Evolutionary conservation across 2,113 vertebrate genomes (phyloP).

Genomic region (Upupa epops): DNA sequence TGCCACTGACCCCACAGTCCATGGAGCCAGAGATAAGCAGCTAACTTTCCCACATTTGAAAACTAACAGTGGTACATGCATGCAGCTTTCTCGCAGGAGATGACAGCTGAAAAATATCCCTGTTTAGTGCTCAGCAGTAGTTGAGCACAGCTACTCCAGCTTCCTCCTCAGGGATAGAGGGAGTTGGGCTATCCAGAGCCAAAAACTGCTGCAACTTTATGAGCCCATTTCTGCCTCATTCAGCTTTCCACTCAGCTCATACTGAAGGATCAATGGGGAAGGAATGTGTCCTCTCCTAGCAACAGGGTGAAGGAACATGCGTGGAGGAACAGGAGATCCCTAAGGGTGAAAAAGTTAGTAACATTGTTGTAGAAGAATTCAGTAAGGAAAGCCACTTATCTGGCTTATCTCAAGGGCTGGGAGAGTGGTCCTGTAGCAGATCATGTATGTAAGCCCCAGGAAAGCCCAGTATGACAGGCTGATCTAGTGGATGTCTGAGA

Average conservation of each 20-base stretch:
- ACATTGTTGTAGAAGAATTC: not conserved
- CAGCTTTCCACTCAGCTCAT: not conserved
- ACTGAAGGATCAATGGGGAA: not conserved
- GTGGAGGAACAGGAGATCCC: not conserved
- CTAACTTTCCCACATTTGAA: not conserved
- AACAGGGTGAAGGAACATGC: fast-evolving
- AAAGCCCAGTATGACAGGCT: not conserved
- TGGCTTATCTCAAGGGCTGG: not conserved
- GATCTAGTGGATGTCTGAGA: not conserved
- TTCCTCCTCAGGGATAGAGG: not conserved
- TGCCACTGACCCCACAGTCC: not conserved
- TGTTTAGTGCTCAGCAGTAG: not conserved
- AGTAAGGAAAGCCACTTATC: not conserved
- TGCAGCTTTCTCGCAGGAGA: not conserved
- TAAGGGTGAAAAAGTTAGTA: not conserved
- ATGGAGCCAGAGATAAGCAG: not conserved
- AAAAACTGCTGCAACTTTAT: not conserved
- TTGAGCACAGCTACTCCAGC: not conserved
- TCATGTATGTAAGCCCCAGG: not conserved
- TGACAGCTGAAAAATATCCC: not conserved
- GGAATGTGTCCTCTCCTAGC: not conserved
- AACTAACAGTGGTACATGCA: not conserved
- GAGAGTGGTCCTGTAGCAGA: not conserved
- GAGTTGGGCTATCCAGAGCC: not conserved
- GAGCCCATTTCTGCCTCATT: not conserved